These are phyloP conservation scores for Molossus molossus DNA, from an alignment of 2,797 vertebrate species.

Conservation along the genomic window DNA sequence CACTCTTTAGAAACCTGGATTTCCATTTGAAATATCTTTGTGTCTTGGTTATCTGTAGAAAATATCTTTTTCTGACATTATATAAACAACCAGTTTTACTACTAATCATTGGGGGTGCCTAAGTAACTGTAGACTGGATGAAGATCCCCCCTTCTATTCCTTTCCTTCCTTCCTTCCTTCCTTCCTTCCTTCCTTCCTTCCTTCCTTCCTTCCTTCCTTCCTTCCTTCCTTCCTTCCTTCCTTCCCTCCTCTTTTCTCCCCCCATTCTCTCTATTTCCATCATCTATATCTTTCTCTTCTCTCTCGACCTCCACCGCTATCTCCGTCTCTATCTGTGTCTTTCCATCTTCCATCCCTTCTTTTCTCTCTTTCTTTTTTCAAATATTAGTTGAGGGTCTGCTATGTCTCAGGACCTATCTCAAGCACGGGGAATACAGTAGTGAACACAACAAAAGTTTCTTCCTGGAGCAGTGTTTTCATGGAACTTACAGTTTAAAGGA, in stretches of 20 bases:
- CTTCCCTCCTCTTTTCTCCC: background rate
- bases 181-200: too few relatives aligned
- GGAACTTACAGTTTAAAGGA: background rate
- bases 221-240: too few relatives aligned
- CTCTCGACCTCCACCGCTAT: background rate
- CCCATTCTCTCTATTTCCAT: background rate
- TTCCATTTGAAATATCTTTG: background rate
- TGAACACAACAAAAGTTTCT: background rate
- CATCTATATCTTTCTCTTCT: background rate
- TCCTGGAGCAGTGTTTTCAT: background rate
- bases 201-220: too few relatives aligned
- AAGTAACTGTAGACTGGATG: background rate
- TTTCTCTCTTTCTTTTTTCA: background rate
- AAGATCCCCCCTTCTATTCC: background rate
- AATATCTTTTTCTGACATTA: background rate
- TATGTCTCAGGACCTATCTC: background rate
- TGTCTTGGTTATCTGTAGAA: background rate
- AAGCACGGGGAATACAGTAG: background rate
- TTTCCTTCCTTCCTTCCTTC: background rate
- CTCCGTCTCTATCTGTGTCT: background rate
- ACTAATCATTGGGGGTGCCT: background rate
- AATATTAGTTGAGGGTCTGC: background rate
- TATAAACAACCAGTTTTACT: background rate
- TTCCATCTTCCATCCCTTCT: background rate
- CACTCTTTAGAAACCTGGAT: conserved; percentile 15